A percentile compares a stretch with the other conserved stretches of the same genome.
Conservation (phyloP, 2,888 invertebrate genomes). For the Dastarcus helophoroides region DNA sequence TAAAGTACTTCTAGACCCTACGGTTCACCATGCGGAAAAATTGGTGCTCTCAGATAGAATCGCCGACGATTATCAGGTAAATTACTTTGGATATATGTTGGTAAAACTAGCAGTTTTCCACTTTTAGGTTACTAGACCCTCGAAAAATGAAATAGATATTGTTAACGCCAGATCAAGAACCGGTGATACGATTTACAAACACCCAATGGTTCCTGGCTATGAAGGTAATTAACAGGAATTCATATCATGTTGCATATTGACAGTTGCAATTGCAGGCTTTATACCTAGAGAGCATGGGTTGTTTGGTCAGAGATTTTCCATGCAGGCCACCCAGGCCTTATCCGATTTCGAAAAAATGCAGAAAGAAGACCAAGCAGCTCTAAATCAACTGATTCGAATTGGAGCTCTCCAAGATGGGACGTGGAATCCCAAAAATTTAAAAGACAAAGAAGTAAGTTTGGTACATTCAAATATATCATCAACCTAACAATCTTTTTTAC, state of each 20-base stretch:
- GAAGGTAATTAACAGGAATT: constrained; percentile 44
- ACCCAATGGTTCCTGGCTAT: constrained; percentile 65
- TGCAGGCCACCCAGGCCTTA: constrained; percentile 60
- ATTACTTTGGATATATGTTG: constrained; percentile 1
- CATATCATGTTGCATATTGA: neutral
- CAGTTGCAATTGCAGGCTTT: constrained; percentile 40
- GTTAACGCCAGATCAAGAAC: constrained; percentile 52
- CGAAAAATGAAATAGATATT: constrained; percentile 52
- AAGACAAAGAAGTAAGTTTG: constrained; percentile 47
- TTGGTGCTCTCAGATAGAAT: constrained; percentile 54
- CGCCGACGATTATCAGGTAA: constrained; percentile 52
- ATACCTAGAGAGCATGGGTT: constrained; percentile 54
- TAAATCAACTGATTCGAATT: constrained; percentile 47
- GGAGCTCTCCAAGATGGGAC: constrained; percentile 51
- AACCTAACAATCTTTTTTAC: neutral
- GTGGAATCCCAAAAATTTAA: constrained; percentile 48
- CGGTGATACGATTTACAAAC: constrained; percentile 57
- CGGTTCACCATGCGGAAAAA: constrained; percentile 58
- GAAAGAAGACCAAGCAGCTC: constrained; percentile 45
- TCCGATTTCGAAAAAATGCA: constrained; percentile 58
- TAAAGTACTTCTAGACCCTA: constrained; percentile 62
- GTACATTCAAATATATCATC: no score
- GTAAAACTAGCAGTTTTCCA: constrained; percentile 5
- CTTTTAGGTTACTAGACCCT: constrained; percentile 46
- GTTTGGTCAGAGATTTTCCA: constrained; percentile 60